A percentile compares a stretch with the other conserved stretches of the same genome.
phyloP scores from a whole-genome alignment of 2,113 vertebrate species.

The Coreoperca whiteheadi region DNA sequence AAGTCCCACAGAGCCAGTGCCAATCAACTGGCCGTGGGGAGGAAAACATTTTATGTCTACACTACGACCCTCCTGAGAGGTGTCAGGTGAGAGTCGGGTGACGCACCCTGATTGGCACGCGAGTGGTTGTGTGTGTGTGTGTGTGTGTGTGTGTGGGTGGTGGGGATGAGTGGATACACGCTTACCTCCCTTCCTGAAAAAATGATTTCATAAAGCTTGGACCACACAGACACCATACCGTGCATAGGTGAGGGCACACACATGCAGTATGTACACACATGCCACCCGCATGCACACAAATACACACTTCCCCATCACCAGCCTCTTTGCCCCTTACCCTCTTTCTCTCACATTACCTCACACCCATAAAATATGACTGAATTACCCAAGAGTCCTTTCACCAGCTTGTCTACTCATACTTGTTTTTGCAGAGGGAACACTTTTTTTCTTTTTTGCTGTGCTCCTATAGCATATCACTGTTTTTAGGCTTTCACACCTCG shows the following conservation, averaged over 20 bases:
- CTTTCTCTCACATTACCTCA: slow-evolving; percentile 77
- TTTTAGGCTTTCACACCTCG: slow-evolving; percentile 61
- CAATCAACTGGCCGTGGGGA: slow-evolving; percentile 29
- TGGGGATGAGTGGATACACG: slow-evolving; percentile 4
- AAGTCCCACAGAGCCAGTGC: slow-evolving; percentile 54
- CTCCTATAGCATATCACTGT: slow-evolving; percentile 46
- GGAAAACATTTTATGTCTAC: slow-evolving; percentile 49
- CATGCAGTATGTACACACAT: slow-evolving; percentile 17
- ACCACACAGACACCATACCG: slow-evolving; percentile 41
- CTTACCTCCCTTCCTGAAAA: slow-evolving; percentile 33
- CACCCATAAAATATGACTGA: slow-evolving; percentile 72
- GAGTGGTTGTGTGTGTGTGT: slow-evolving; percentile 6
- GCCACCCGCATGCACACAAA: slow-evolving; percentile 60
- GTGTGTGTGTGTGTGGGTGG: neutral
- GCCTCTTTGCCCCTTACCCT: slow-evolving; percentile 40
- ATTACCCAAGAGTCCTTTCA: slow-evolving; percentile 79
- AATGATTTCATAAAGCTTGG: slow-evolving; percentile 54
- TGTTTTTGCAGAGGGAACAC: slow-evolving; percentile 64
- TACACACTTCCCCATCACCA: slow-evolving; percentile 49
- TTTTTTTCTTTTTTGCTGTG: slow-evolving; percentile 23
- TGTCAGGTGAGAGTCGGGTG: slow-evolving; percentile 73
- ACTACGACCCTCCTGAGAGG: slow-evolving; percentile 60
- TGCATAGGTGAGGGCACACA: slow-evolving; percentile 6
- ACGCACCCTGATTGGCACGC: slow-evolving; percentile 43
- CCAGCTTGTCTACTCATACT: slow-evolving; percentile 56